A percentile compares a stretch with the other conserved stretches of the same genome.
Conservation (phyloP, 1,140 invertebrate genomes). For the Trichomalopsis sarcophagae region DNA sequence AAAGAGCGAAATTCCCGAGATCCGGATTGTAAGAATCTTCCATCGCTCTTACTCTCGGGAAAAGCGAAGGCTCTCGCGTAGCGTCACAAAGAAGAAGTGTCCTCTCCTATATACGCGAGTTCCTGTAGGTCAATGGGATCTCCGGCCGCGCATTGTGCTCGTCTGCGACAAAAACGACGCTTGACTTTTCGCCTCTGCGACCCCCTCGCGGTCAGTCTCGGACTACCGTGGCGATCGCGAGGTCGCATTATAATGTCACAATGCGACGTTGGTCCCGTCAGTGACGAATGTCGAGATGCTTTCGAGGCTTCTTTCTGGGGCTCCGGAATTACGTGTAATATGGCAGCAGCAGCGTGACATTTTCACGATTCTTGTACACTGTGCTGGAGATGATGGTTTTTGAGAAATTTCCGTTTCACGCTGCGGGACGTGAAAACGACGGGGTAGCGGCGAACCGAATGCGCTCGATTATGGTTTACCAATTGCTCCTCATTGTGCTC, state of each 20-base stretch:
- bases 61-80: not conserved
- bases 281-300: slow-evolving; percentile 7
- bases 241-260: not conserved
- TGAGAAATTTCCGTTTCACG: not conserved
- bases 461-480: not conserved
- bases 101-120: not conserved
- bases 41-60: not conserved
- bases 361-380: not conserved
- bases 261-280: not conserved
- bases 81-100: not conserved
- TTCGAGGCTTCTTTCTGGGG: not conserved
- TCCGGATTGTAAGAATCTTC: not conserved
- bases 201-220: not conserved
- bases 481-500: not conserved
- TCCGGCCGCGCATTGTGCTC: no score
- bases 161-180: not conserved
- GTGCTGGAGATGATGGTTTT: not conserved
- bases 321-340: slow-evolving; percentile 28
- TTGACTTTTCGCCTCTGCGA: slow-evolving; percentile 13
- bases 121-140: not conserved
- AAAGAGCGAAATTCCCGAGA: not conserved
- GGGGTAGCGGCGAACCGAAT: slow-evolving; percentile 29
- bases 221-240: not conserved
- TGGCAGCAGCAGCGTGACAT: slow-evolving; percentile 34
- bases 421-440: not conserved